These are phyloP conservation scores for Coracopsis vasa DNA, from an alignment of 2,113 vertebrate genomes.

Conservation along the genomic window DNA sequence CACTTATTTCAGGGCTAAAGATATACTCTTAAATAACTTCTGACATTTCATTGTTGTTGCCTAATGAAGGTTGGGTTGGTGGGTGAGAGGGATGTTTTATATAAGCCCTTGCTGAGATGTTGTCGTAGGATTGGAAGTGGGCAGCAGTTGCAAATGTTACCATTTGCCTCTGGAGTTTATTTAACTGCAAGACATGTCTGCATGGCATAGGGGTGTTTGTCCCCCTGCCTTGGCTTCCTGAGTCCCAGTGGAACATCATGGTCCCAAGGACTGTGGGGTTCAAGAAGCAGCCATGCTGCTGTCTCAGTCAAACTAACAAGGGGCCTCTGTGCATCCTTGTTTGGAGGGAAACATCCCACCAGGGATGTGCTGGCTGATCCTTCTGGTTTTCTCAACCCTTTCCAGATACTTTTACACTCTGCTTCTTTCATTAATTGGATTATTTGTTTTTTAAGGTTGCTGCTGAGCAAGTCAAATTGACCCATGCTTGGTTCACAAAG, in stretches of 20 bases:
- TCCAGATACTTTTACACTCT: constrained; percentile 37
- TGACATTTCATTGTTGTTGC: constrained; percentile 33
- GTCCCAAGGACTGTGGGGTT: not conserved
- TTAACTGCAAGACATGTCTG: not conserved
- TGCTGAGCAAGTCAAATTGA: constrained; percentile 29
- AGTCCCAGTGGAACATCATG: not conserved
- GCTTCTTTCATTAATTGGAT: constrained; percentile 51
- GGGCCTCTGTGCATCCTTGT: not conserved
- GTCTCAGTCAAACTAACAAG: not conserved
- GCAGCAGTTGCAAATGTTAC: constrained; percentile 1
- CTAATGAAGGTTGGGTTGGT: not conserved
- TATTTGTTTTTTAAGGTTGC: constrained; percentile 45
- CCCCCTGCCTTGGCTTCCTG: not conserved
- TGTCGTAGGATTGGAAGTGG: not conserved
- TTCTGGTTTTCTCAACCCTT: constrained; percentile 15
- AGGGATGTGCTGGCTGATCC: not conserved
- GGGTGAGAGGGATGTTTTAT: not conserved
- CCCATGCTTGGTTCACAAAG: constrained; percentile 38
- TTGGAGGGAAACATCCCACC: not conserved
- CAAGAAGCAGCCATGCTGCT: not conserved
- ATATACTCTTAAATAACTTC: constrained; percentile 1
- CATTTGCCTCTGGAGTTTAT: not conserved
- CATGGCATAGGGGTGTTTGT: not conserved
- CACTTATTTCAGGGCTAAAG: not conserved
- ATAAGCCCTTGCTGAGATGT: not conserved